Conservation (phyloP, 2,113 vertebrate species). For the Gadus macrocephalus region DNA sequence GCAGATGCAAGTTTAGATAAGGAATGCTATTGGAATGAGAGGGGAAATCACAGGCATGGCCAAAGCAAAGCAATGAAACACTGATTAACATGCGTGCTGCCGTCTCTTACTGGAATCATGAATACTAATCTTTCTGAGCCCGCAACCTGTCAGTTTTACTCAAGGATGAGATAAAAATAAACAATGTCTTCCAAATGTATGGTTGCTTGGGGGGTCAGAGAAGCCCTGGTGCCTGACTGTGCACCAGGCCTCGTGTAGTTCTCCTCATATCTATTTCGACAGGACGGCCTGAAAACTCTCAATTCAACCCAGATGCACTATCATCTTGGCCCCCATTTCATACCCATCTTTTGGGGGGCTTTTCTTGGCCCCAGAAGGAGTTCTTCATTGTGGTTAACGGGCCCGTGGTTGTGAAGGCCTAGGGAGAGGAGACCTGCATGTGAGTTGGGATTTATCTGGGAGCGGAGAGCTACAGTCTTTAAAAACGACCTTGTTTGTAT, state of each 20-base stretch:
- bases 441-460: too few relatives aligned
- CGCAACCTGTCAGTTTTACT: neutral
- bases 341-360: neutral
- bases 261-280: neutral
- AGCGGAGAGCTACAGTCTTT: too few relatives aligned
- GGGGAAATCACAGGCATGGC: neutral
- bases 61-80: neutral
- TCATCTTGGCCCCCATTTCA: neutral
- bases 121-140: neutral
- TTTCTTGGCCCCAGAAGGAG: neutral
- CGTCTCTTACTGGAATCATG: neutral
- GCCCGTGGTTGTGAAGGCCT: neutral
- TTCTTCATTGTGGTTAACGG: neutral
- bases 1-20: too few relatives aligned
- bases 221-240: neutral
- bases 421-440: neutral
- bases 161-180: neutral
- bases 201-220: neutral
- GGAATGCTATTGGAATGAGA: too few relatives aligned
- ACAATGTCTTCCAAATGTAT: neutral
- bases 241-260: neutral
- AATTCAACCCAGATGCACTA: neutral
- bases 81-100: neutral
- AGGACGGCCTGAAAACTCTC: neutral
- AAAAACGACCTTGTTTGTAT: too few relatives aligned